Percentiles rank a stretch among this genome's conserved stretches.
Evolutionary conservation across 2,113 vertebrate genomes (phyloP).

Genomic region (Otis tarda): DNA sequence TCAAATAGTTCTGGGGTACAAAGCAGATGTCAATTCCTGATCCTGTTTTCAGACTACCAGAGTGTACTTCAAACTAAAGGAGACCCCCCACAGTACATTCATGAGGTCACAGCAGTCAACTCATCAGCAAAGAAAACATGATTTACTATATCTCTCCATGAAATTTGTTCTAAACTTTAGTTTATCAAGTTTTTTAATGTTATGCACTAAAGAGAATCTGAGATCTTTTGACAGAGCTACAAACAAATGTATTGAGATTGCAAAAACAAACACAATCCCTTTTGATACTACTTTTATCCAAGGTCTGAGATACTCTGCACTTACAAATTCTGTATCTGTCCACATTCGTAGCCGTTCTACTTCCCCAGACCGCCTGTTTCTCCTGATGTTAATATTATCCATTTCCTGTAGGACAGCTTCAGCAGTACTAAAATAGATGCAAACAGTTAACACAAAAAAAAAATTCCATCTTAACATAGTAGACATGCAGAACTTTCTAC

Average conservation of each 20-base stretch:
- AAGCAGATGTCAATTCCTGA: background rate
- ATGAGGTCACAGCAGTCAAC: background rate
- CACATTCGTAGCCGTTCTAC: slow-evolving; percentile 98
- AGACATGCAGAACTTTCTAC: background rate
- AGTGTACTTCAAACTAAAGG: background rate
- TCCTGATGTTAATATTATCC: slow-evolving; percentile 98
- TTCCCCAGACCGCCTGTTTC: slow-evolving; percentile 87
- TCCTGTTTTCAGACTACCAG: background rate
- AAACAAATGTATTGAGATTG: background rate
- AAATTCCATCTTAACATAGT: background rate
- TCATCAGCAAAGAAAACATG: background rate
- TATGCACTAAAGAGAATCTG: background rate
- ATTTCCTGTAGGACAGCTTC: slow-evolving; percentile 98
- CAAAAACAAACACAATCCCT: background rate
- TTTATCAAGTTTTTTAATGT: background rate
- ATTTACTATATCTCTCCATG: rapidly evolving
- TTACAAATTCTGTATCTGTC: slow-evolving; percentile 97
- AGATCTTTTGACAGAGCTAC: background rate
- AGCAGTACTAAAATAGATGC: slow-evolving; percentile 82
- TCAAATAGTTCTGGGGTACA: background rate
- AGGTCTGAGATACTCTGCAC: slow-evolving; percentile 27
- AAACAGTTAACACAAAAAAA: background rate
- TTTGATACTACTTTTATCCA: background rate
- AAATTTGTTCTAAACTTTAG: background rate
- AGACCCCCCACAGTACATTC: background rate